phyloP scores from a whole-genome alignment of 2,888 invertebrate species.

The Didymodactylos carnosus region DNA sequence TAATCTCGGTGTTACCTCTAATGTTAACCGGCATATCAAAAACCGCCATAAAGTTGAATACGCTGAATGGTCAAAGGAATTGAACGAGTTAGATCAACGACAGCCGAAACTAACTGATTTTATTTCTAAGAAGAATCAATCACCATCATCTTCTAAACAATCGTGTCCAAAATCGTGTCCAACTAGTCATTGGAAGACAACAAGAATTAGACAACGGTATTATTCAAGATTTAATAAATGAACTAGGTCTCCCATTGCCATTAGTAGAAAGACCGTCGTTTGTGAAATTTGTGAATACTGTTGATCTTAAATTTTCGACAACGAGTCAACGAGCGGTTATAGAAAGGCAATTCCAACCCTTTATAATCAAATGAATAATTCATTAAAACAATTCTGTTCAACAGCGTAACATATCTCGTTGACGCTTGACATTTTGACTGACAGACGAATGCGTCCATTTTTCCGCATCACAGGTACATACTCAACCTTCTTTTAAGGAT shows the following conservation, averaged over 20 bases:
- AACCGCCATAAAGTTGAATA: background rate
- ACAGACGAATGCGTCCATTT: background rate
- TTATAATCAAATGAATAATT: background rate
- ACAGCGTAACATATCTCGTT: background rate
- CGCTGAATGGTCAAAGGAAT: background rate
- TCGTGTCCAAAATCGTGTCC: background rate
- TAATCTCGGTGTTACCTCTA: background rate
- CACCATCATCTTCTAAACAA: background rate
- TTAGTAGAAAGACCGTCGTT: background rate
- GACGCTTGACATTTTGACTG: background rate
- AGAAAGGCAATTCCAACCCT: background rate
- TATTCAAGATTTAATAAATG: background rate
- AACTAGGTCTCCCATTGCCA: background rate
- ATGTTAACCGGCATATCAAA: background rate
- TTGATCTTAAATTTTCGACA: background rate
- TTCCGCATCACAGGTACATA: background rate
- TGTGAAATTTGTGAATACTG: background rate
- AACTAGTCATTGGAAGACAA: background rate
- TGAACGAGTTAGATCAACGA: background rate
- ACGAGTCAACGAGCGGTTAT: background rate
- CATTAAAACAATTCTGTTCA: background rate
- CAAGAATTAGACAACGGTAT: background rate
- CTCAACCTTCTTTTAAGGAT: background rate
- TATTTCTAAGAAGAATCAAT: background rate
- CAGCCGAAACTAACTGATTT: background rate